Conservation (phyloP, 2,797 vertebrate genomes). For the Sciurus vulgaris region DNA sequence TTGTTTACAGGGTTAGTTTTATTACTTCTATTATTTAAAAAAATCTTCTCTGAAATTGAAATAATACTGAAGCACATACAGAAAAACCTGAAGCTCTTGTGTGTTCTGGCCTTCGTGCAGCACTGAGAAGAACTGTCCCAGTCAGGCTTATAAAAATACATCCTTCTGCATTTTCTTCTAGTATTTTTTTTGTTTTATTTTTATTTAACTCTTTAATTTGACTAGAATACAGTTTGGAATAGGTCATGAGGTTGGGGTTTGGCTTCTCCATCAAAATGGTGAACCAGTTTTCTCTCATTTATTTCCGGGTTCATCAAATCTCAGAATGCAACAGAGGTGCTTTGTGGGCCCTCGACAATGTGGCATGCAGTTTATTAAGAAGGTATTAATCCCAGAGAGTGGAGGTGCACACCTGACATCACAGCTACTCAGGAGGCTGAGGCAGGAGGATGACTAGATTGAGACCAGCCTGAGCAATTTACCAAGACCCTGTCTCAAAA, state of each 20-base stretch:
- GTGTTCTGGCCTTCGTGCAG: neutral
- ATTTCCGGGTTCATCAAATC: neutral
- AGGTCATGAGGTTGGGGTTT: neutral
- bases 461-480: neutral
- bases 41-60: constrained; percentile 51
- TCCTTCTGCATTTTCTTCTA: neutral
- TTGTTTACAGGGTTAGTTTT: constrained; percentile 43
- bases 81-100: neutral
- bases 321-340: neutral
- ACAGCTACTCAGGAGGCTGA: neutral
- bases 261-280: neutral
- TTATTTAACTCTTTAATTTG: neutral
- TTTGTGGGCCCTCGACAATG: neutral
- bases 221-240: neutral
- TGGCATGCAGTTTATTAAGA: neutral
- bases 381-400: neutral
- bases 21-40: constrained; percentile 60
- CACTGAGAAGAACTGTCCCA: neutral
- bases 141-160: neutral
- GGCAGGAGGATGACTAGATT: neutral
- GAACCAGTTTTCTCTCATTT: neutral
- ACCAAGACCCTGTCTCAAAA: neutral
- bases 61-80: neutral
- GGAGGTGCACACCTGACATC: neutral
- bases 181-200: neutral